Conservation (phyloP, 2,888 invertebrate species). For the Phyllotreta cruciferae region DNA sequence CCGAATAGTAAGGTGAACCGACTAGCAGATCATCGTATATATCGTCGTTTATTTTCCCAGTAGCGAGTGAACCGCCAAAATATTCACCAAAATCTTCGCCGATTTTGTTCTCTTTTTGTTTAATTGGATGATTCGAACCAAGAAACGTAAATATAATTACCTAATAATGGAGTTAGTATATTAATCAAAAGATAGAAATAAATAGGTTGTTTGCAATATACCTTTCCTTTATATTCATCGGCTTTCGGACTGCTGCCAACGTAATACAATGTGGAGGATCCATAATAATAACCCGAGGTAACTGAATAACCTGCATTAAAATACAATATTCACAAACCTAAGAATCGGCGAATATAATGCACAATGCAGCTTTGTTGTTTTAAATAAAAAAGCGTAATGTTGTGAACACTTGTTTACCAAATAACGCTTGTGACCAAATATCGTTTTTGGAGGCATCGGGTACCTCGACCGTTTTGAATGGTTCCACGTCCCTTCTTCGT, state of each 20-base stretch:
- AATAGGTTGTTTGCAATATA: conserved; percentile 31
- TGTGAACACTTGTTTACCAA: conserved; percentile 31
- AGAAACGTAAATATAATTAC: conserved; percentile 35
- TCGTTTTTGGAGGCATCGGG: conserved; percentile 4
- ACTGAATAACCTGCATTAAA: conserved; percentile 39
- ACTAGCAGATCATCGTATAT: conserved; percentile 68
- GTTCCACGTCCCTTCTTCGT: conserved; percentile 12
- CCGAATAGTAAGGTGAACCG: conserved; percentile 66
- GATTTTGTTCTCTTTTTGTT: conserved; percentile 3
- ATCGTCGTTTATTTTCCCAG: conserved; percentile 67
- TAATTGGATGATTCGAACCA: background rate
- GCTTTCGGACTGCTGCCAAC: conserved; percentile 65
- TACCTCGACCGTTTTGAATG: conserved; percentile 17
- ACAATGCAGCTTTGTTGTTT: too few species aligned
- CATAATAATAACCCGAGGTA: conserved; percentile 44
- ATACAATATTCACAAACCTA: background rate
- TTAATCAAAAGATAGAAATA: conserved; percentile 1
- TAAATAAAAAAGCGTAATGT: too few species aligned
- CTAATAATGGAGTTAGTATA: conserved; percentile 31
- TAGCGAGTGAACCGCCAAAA: conserved; percentile 68
- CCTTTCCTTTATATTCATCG: conserved; percentile 52
- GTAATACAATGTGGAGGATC: conserved; percentile 55
- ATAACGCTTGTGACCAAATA: conserved; percentile 20
- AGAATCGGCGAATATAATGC: too few species aligned
- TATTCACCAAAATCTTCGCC: conserved; percentile 69